These are phyloP conservation scores for Rapana venosa DNA, from an alignment of 2,888 invertebrate genomes.

Conservation along the genomic window DNA sequence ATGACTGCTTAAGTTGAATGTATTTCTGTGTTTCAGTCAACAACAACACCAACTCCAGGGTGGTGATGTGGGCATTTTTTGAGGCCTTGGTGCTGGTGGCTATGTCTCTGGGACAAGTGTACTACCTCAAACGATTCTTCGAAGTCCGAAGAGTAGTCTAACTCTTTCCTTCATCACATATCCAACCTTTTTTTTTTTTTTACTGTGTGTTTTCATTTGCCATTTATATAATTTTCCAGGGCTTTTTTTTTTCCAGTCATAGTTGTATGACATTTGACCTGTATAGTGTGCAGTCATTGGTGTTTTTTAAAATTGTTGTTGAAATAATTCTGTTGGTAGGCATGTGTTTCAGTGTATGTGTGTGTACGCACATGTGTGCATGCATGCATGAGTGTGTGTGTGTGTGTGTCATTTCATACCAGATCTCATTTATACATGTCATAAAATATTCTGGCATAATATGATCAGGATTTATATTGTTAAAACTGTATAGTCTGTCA, in stretches of 20 bases:
- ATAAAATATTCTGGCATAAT: too few relatives aligned
- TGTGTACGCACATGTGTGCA: not conserved
- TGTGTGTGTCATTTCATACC: not conserved
- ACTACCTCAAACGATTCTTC: conserved; percentile 98
- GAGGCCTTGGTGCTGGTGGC: conserved; percentile 95
- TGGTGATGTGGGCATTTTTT: conserved; percentile 98
- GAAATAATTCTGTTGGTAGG: not conserved
- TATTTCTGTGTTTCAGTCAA: conserved; percentile 83
- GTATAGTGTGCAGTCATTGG: not conserved
- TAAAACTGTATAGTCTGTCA: too few relatives aligned
- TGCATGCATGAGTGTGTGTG: conserved; percentile 6
- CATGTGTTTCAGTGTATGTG: conserved; percentile 19
- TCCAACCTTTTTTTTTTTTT: not conserved
- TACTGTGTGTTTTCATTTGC: not conserved
- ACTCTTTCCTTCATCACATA: not conserved
- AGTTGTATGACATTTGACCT: too few relatives aligned
- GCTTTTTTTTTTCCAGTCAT: not conserved
- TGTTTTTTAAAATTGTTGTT: not conserved
- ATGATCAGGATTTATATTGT: too few relatives aligned
- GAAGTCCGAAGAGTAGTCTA: conserved; percentile 97
- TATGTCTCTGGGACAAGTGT: conserved; percentile 98
- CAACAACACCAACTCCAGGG: conserved; percentile 98
- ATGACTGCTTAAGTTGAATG: too few relatives aligned
- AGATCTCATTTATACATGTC: too few relatives aligned
- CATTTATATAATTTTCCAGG: not conserved